Conservation (phyloP, 2,888 invertebrate genomes). For the Germaria angustata region DNA sequence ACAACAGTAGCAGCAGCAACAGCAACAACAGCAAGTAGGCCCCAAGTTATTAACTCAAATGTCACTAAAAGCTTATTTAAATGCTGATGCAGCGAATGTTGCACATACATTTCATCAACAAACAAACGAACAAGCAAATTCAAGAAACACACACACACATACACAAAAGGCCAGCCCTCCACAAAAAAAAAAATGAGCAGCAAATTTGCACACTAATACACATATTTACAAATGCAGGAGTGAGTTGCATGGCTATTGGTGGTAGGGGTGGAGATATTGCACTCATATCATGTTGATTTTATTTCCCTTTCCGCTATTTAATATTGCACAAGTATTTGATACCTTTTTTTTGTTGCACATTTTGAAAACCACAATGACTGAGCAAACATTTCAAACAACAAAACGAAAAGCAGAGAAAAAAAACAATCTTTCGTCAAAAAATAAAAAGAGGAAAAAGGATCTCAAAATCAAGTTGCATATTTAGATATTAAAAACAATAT, state of each 20-base stretch:
- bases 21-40: slow-evolving; percentile 53
- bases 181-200: slow-evolving; percentile 41
- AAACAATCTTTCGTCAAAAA: slow-evolving; percentile 19
- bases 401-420: background rate
- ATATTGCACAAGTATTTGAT: too few species aligned
- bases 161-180: slow-evolving; percentile 17
- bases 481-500: slow-evolving; percentile 60
- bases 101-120: slow-evolving; percentile 43
- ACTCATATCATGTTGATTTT: background rate
- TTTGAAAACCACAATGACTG: slow-evolving; percentile 57
- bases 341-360: background rate
- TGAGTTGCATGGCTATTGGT: background rate
- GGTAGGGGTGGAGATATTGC: background rate
- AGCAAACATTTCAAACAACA: slow-evolving; percentile 49
- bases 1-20: background rate
- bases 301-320: background rate
- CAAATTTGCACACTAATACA: background rate
- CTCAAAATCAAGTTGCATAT: slow-evolving; percentile 59
- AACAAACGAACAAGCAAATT: slow-evolving; percentile 1
- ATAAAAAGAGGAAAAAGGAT: background rate
- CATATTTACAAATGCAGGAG: background rate
- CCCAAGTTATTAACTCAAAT: slow-evolving; percentile 72
- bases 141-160: slow-evolving; percentile 9
- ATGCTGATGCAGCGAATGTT: slow-evolving; percentile 68
- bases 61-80: slow-evolving; percentile 70